Conservation (phyloP, 1,140 invertebrate genomes). For the Calephelis virginiensis region DNA sequence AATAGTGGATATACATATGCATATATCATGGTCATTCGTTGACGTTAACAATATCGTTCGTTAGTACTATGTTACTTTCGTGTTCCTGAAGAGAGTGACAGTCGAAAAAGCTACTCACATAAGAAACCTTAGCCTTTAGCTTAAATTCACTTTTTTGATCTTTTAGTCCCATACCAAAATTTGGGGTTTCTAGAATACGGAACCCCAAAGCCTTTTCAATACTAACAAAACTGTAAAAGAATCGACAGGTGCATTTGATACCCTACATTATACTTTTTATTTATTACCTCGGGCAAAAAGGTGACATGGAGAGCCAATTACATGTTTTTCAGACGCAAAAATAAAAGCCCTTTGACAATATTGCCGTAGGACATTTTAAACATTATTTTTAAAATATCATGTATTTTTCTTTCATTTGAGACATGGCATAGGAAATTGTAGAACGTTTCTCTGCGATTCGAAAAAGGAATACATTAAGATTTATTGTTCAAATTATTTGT, state of each 20-base stretch:
- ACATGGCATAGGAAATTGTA: neutral
- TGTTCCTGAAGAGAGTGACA: no score
- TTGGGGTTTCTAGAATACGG: no score
- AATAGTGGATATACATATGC: no score
- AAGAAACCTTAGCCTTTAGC: no score
- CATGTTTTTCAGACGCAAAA: constrained; percentile 17
- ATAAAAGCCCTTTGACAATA: constrained; percentile 6
- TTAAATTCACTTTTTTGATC: no score
- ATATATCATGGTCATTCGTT: no score
- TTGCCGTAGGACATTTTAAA: neutral
- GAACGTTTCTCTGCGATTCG: neutral
- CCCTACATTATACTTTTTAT: constrained; percentile 52
- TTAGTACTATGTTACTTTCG: no score
- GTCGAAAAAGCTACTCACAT: no score
- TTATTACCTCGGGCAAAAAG: constrained; percentile 46
- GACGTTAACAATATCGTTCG: no score
- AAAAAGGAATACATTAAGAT: neutral
- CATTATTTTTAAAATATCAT: neutral
- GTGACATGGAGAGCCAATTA: constrained; percentile 40
- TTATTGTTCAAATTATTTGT: no score
- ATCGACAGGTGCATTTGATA: constrained; percentile 65
- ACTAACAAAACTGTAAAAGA: constrained; percentile 37
- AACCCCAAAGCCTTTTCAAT: constrained; percentile 24
- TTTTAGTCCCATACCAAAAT: no score
- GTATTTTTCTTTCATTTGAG: neutral